Evolutionary conservation across 2,113 vertebrate genomes (phyloP), one percentile per base, ranked within the genome.

Genomic region (Phrynosoma platyrhinos): DNA sequence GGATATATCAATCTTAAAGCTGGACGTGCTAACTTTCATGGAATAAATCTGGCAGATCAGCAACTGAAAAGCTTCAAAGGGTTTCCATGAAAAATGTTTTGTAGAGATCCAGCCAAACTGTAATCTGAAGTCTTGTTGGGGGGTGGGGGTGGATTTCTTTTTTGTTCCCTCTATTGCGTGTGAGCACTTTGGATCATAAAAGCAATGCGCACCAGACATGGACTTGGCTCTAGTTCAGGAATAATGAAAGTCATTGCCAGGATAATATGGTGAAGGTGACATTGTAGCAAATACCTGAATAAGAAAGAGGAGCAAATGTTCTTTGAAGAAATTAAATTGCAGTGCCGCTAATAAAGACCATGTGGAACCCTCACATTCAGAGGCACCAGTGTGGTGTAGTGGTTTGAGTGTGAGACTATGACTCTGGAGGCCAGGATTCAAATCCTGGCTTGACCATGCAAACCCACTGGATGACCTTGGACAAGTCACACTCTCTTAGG

Each of bases 71-170:
- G 79, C 83, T 89, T 92, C 88, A 84, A 90, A 87, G 32, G 8
- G 81, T 23, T 84, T 93, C 93, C 89, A 79, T 71, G 85, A 0
- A 90, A 88, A 93, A 90, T 88, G 87, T 91, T 89, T 78, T 6
- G 80, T 23, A 52, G 40, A 82, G 47, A 66, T 47, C 64, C 86
- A 90, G 92, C 94, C 93, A 94, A 93, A 91, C 25, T 88, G 92
- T 94, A 94, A 94, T 93, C 79, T 95, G 94, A 95, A 93, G 93
- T 92, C 91, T 91, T 87, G n/a, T n/a, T n/a, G 6, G 42, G 42
- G 42, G 90, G 3, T 78, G 88, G 30, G 27, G n/a, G 92, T 69
- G 36, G 89, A 84, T 71, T 66, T 66, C 20, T 71, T 71, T 27
- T 94, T 21, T 94, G 81, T 58, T 91, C 64, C 77, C 84, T 91